These are phyloP conservation scores for Lottia gigantea DNA, from an alignment of 2,888 invertebrate genomes.

Conservation along the genomic window DNA sequence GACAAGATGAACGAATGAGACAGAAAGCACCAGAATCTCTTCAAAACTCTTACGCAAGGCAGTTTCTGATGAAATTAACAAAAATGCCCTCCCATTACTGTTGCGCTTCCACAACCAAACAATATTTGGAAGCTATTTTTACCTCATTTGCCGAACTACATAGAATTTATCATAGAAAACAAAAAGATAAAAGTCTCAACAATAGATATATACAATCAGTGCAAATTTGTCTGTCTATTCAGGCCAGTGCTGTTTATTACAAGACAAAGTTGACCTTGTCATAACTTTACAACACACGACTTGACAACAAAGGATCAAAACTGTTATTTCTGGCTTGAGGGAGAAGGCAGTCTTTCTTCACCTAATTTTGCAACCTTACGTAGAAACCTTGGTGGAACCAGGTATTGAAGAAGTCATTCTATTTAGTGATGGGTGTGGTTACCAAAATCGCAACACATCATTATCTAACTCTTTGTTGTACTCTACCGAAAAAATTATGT, in stretches of 20 bases:
- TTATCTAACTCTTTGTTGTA: slow-evolving; percentile 1
- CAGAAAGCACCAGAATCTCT: background rate
- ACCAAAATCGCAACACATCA: background rate
- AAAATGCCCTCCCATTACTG: too few relatives aligned
- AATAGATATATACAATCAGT: too few relatives aligned
- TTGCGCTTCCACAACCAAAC: too few relatives aligned
- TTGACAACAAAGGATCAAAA: background rate
- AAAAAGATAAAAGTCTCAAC: too few relatives aligned
- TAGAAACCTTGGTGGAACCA: background rate
- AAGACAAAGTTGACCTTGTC: slow-evolving; percentile 1
- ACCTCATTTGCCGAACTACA: too few relatives aligned
- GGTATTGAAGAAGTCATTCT: background rate
- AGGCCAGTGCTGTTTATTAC: background rate
- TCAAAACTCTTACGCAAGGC: too few relatives aligned
- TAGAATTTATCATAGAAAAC: too few relatives aligned
- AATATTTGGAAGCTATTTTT: too few relatives aligned
- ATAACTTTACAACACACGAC: background rate
- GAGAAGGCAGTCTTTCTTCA: background rate
- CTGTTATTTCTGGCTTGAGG: slow-evolving; percentile 5
- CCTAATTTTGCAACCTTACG: background rate
- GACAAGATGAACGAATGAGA: background rate
- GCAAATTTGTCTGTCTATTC: too few relatives aligned
- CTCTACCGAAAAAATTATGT: slow-evolving; percentile 14
- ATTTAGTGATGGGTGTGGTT: background rate
- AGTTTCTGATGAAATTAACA: too few relatives aligned